phyloP scores from a whole-genome alignment of 1,140 invertebrate genomes.

The Leptopilina clavipes region DNA sequence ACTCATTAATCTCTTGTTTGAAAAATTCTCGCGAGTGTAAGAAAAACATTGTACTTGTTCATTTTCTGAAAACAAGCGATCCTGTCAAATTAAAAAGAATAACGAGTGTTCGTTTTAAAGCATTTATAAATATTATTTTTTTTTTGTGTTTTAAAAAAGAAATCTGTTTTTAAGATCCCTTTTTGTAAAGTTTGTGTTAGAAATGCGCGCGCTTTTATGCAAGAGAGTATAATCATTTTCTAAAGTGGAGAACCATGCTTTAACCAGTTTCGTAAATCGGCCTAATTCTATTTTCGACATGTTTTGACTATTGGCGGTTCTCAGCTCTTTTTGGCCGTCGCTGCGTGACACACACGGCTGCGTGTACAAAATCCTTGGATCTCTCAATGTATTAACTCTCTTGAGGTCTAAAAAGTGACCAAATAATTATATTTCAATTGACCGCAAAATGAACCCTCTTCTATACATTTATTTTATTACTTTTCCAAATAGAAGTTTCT shows the following conservation, averaged over 20 bases:
- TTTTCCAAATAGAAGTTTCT: background rate
- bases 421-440: slow-evolving; percentile 40
- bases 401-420: slow-evolving; percentile 17
- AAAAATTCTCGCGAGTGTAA: background rate
- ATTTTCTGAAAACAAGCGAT: background rate
- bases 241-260: slow-evolving; percentile 21
- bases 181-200: too few relatives aligned
- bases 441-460: slow-evolving; percentile 35
- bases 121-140: background rate
- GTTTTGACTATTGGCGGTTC: slow-evolving; percentile 47
- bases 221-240: slow-evolving; percentile 26
- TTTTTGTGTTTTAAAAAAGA: background rate
- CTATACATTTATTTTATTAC: background rate
- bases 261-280: slow-evolving; percentile 24
- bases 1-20: background rate
- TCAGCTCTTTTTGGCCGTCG: slow-evolving; percentile 37
- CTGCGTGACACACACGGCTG: slow-evolving; percentile 40
- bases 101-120: background rate
- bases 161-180: too few relatives aligned
- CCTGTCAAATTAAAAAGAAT: background rate
- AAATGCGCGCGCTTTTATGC: background rate
- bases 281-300: slow-evolving; percentile 49
- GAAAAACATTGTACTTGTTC: background rate
- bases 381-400: too few relatives aligned
- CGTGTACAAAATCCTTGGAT: slow-evolving; percentile 44